Evolutionary conservation across 2,113 vertebrate species (phyloP).

Genomic region (Catharus bicknelli): DNA sequence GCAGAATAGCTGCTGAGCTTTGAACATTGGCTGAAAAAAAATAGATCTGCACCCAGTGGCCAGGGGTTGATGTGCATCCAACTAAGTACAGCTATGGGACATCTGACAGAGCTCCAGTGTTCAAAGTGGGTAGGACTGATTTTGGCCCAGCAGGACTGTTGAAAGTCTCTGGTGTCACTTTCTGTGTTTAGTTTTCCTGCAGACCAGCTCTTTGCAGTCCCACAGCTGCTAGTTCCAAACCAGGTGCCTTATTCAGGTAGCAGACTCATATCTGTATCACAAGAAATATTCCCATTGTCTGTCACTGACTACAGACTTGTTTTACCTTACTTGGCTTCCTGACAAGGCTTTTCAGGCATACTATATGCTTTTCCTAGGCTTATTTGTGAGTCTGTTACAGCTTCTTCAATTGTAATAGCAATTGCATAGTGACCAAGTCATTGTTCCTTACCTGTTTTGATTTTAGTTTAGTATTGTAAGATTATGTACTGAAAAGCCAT

Average conservation of each 20-base stretch:
- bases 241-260: background rate
- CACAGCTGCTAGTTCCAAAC: background rate
- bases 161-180: background rate
- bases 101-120: background rate
- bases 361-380: background rate
- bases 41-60: background rate
- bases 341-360: background rate
- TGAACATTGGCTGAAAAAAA: background rate
- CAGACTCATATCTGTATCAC: background rate
- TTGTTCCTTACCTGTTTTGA: background rate
- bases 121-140: background rate
- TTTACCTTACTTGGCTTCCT: background rate
- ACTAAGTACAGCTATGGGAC: background rate
- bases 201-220: background rate
- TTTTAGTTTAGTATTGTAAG: background rate
- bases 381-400: background rate
- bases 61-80: background rate
- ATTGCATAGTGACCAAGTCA: background rate
- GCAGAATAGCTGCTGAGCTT: background rate
- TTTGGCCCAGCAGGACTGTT: background rate
- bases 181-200: background rate
- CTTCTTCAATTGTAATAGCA: background rate
- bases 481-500: background rate
- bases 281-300: background rate
- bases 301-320: background rate